Base-by-base conservation (phyloP, 2,113 vertebrate genomes). In the Bufo bufo region DNA sequence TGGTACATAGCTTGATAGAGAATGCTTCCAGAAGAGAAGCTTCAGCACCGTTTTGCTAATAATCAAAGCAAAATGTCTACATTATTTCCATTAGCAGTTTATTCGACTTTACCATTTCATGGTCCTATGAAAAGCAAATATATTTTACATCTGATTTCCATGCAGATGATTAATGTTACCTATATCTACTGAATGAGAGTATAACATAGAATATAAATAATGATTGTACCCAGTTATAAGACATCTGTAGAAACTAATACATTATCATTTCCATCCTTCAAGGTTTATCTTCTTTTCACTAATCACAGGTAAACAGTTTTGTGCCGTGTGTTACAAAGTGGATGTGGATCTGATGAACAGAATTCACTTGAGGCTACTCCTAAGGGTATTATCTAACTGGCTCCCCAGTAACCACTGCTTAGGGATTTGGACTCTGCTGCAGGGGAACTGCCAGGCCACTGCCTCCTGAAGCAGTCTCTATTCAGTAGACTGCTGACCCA, bases 61-160 rank as follows among this genome's bases (percentile, higher is more conserved):
- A 59, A 63, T 2, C 52, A 74, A 63, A 43, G 16, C 12, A 17
- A 45, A 81, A 49, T 45, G 43, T 2, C 45, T 61, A 47, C 14
- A 45, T 58, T 58, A 10, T 82, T 78, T 49, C 43, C 80, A 82
- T 82, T 65, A n/a, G 17, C 58, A 49, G 17, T 10, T 82, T 82
- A 47, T 7, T 4, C 20, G 4, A 14, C 19, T 77, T 77, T 50
- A 47, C 10, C 17, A 19, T 49, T 75, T 8, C 20, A 10, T 3
- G 12, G 4, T 19, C 13, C 4, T 14, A n/a, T 6, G 49, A 77
- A 12, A 77, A 54, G 54, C 19, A 77, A 23, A 78, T 78, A n/a
- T 56, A 23, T 54, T 78, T 23, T 33, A 13, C 50, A 20, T 17
- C 47, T 77, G 17, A 78, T 56, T 5, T 56, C 10, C 4, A 23